A percentile compares a stretch with the other conserved stretches of the same genome.
phyloP scores from a whole-genome alignment of 2,797 vertebrate species.

The Thunnus albacares region DNA sequence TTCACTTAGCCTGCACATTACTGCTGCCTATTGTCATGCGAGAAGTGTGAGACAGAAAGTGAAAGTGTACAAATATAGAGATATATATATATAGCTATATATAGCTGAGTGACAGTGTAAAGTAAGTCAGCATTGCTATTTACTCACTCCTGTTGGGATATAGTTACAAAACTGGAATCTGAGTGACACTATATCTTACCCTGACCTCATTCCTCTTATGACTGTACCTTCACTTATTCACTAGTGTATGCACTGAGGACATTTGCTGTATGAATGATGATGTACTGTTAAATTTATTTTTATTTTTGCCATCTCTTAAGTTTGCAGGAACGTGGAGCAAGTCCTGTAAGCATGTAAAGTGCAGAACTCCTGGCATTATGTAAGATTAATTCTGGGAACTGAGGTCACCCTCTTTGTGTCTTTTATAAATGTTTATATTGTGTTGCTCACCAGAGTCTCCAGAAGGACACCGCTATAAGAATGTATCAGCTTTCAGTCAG shows the following conservation, averaged over 20 bases:
- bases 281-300: background rate
- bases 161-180: conserved; percentile 7
- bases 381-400: conserved; percentile 28
- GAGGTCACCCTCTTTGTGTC: conserved; percentile 42
- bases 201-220: background rate
- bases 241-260: background rate
- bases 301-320: background rate
- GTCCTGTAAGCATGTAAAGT: conserved; percentile 2
- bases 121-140: background rate
- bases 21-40: conserved; percentile 24
- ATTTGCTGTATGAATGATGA: background rate
- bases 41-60: conserved; percentile 26
- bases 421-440: conserved; percentile 59
- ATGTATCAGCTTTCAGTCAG: conserved; percentile 59
- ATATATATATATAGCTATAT: too few relatives aligned
- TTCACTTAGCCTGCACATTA: background rate
- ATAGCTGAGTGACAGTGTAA: background rate
- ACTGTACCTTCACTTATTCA: background rate
- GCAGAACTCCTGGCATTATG: conserved; percentile 6
- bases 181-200: background rate
- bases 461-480: conserved; percentile 50
- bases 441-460: conserved; percentile 60
- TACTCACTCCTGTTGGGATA: background rate
- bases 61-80: conserved; percentile 44
- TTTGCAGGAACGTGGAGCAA: conserved; percentile 19